A percentile compares a stretch with the other conserved stretches of the same genome.
phyloP scores from a whole-genome alignment of 2,113 vertebrate species.

The Onychostruthus taczanowskii region DNA sequence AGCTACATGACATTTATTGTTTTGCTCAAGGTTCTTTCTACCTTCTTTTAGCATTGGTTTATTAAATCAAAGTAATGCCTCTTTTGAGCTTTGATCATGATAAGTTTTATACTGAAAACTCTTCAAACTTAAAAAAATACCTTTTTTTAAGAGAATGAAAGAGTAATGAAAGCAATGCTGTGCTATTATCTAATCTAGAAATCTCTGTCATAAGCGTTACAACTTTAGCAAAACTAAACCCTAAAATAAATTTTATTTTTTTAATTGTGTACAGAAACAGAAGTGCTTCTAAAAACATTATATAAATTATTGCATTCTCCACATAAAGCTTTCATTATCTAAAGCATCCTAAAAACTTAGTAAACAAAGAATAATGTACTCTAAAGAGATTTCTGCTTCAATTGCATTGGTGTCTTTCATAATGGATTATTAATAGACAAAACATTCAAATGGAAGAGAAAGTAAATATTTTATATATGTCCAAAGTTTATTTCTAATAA shows the following conservation, averaged over 20 bases:
- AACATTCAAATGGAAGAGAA: not conserved
- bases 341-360: not conserved
- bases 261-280: not conserved
- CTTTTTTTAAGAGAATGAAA: not conserved
- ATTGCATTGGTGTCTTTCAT: not conserved
- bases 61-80: not conserved
- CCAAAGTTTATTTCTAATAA: not conserved
- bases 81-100: not conserved
- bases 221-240: not conserved
- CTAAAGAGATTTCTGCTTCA: not conserved
- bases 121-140: not conserved
- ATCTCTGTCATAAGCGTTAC: not conserved
- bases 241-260: not conserved
- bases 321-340: not conserved
- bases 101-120: not conserved
- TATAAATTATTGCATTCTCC: not conserved
- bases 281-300: not conserved
- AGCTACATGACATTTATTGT: not conserved
- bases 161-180: not conserved
- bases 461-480: not conserved
- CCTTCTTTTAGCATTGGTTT: not conserved
- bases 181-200: not conserved
- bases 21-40: not conserved
- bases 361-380: not conserved
- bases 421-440: not conserved